Percentiles rank a stretch among this genome's conserved stretches.
These are phyloP conservation scores for Hypselothyrea guttata DNA, from an alignment of 2,888 invertebrate genomes.

Conservation along the genomic window DNA sequence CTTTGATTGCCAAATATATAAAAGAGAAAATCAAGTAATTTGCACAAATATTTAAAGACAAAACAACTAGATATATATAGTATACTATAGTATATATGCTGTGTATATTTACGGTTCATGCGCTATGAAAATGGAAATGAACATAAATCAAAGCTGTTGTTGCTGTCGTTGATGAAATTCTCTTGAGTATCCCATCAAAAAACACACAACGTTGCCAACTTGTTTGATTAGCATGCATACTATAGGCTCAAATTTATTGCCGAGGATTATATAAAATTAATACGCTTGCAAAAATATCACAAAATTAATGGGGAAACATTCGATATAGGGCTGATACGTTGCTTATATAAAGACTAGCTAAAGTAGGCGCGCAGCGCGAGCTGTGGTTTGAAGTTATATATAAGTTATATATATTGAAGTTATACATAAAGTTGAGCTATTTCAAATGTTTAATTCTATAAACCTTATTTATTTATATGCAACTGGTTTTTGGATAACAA, in stretches of 20 bases:
- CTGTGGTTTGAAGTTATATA: no score
- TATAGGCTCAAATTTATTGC: slow-evolving; percentile 24
- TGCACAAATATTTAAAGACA: slow-evolving; percentile 19
- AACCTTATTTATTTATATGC: no score
- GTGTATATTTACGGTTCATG: slow-evolving; percentile 21
- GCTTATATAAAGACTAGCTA: no score
- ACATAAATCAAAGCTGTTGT: slow-evolving; percentile 46
- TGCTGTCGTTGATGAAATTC: slow-evolving; percentile 16
- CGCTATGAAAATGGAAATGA: slow-evolving; percentile 21
- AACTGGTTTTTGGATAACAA: slow-evolving; percentile 1
- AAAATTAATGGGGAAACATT: not conserved
- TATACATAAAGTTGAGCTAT: no score
- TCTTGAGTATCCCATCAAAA: slow-evolving; percentile 1
- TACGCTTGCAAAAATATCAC: slow-evolving; percentile 3
- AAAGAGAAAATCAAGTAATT: slow-evolving; percentile 11
- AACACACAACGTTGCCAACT: slow-evolving; percentile 24
- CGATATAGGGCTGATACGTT: no score
- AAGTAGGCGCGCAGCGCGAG: no score
- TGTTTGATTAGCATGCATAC: slow-evolving; percentile 26
- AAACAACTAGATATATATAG: not conserved
- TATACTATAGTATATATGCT: no score
- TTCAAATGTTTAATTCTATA: no score
- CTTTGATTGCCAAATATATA: slow-evolving; percentile 46
- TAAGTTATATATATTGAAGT: no score
- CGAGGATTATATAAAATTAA: slow-evolving; percentile 17